Percentiles rank a stretch among this genome's conserved stretches.
Evolutionary conservation across 2,888 invertebrate species (phyloP).

Genomic region (Achlya flavicornis): DNA sequence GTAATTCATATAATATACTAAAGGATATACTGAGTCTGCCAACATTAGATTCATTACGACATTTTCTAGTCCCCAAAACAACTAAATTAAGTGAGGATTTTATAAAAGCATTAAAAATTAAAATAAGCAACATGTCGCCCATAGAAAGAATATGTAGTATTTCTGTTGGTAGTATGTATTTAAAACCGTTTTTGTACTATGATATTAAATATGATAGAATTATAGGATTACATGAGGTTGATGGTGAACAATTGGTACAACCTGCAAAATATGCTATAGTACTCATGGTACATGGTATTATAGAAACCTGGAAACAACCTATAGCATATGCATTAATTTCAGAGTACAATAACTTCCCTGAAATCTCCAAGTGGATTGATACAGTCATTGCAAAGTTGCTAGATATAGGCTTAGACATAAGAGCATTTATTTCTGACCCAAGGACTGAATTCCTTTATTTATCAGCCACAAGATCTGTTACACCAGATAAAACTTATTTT

Average conservation of each 20-base stretch:
- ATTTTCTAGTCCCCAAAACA: conserved; percentile 22
- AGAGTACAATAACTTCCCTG: conserved; percentile 30
- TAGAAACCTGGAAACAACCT: conserved; percentile 40
- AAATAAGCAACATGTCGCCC: conserved; percentile 37
- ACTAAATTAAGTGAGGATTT: conserved; percentile 33
- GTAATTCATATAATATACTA: conserved; percentile 27
- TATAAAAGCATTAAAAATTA: conserved; percentile 35
- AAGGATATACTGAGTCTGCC: conserved; percentile 30
- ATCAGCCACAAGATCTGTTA: conserved; percentile 29
- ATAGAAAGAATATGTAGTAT: conserved; percentile 37
- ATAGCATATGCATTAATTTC: conserved; percentile 38
- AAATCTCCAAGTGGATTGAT: conserved; percentile 39
- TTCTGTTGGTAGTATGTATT: conserved; percentile 28
- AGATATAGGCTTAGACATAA: conserved; percentile 37
- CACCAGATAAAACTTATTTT: conserved; percentile 34
- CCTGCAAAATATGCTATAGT: conserved; percentile 38
- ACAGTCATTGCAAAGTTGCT: conserved; percentile 31
- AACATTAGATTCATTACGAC: conserved; percentile 21
- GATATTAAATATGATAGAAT: conserved; percentile 37
- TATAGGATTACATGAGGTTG: conserved; percentile 40
- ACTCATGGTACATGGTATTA: conserved; percentile 37
- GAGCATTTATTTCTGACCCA: conserved; percentile 34
- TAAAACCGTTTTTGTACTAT: conserved; percentile 35
- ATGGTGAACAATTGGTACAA: conserved; percentile 32
- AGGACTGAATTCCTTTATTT: conserved; percentile 34